Evolutionary conservation across 2,888 invertebrate genomes (phyloP), one percentile per base, ranked within the genome.

Genomic region (Drosophila helvetica): DNA sequence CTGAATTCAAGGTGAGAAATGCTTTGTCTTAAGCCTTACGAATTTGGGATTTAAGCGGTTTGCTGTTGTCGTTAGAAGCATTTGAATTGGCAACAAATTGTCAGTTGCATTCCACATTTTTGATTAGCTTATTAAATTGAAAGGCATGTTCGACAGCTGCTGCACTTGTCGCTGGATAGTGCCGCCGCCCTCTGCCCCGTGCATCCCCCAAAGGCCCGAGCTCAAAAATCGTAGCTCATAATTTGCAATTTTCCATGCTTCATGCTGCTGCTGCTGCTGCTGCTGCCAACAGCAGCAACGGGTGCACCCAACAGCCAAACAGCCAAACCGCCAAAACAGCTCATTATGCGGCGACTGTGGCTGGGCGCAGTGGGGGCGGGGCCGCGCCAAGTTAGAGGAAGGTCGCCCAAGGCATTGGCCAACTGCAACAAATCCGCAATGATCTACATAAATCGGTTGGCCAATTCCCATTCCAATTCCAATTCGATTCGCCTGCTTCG

Each of bases 121-220:
- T 62, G 73, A 60, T 69, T 74, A 47, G 69, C 81, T 80, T 77
- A 81, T 84, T 80, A 80, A 84, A 77, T 79, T 75, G 56, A 62
- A 74, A 70, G 65, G 62, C 56, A 55, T 52, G 69, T 45, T 61
- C 57, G 33, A 48, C 65, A 58, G 60, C 54, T 54, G 70, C 50
- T 77, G 64, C 75, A 80, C 83, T 78, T 83, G 83, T 74, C 80
- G 82, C 33, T 12, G 33, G 1, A 3, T 33, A 33, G 30, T 4
- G 30, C 75, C 62, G 33, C 12, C 33, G 1, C 12, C 33, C 4
- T 38, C 12, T 50, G 45, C n/a, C 58, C 55, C 54, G 50, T 25
- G 42, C 61, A 50, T 33, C 48, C 27, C 57, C 15, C 2, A 38
- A 15, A 7, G 15, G 12, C 10, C 3, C 1, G 15, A 25, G 25